Base-by-base conservation (phyloP, 2,797 vertebrate genomes). In the Phoxinus dragarum region DNA sequence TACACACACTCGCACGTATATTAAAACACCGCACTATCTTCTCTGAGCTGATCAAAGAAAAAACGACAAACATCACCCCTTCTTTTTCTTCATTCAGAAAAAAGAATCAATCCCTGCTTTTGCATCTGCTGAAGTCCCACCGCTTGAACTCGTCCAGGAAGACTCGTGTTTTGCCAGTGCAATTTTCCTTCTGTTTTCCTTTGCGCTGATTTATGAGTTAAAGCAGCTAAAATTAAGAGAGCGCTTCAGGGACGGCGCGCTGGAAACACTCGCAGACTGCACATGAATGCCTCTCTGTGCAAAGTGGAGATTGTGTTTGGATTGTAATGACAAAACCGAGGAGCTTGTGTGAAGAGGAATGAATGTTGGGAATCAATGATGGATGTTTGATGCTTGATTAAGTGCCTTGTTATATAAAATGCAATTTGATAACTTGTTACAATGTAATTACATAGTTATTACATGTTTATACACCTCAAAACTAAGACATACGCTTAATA, bases 151-250 rank as follows among this genome's bases (percentile, higher is more conserved):
- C 42, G 23, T 34, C 81, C 73, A 89, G 91, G 89, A 78, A 85
- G 89, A 83, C 90, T 91, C 71, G 78, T 93, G 93, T 94, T 95
- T 94, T 93, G 92, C 92, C 93, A 93, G 89, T 90, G 92, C 92
- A 94, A 93, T 95, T 94, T 93, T 94, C 82, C 92, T 92, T 94
- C 93, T 94, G 94, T 95, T 95, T 95, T 95, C 94, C 92, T 94
- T 93, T 92, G 93, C 88, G 71, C 90, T 93, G 94, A 95, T 94
- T 94, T 94, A 94, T 94, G 94, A 92, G 93, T 94, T 87, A 90
- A 90, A 92, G 93, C 91, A 93, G 93, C 93, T 94, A 93, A 94
- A 95, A 94, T 94, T 94, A 94, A 94, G 94, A 93, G 92, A 92
- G 92, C 91, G 92, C 93, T 94, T 94, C 94, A 91, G 93, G 93